Conservation (phyloP, 2,888 invertebrate genomes). For the Sphaerophoria rueppellii region DNA sequence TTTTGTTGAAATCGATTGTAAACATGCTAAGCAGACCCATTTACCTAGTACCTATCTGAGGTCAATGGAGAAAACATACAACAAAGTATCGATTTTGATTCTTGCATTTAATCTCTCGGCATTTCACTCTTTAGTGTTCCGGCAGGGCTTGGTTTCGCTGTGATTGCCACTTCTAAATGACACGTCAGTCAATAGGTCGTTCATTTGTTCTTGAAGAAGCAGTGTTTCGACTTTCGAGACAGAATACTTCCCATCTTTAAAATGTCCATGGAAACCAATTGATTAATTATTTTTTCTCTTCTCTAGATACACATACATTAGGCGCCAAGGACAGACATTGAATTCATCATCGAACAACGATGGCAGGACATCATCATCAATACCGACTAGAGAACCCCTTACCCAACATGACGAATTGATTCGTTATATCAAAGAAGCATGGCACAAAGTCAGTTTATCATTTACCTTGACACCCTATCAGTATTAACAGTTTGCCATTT, state of each 20-base stretch:
- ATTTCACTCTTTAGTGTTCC: background rate
- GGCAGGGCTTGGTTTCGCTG: too few species aligned
- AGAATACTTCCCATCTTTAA: too few species aligned
- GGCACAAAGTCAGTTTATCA: conserved; percentile 85
- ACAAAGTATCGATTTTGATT: conserved; percentile 18
- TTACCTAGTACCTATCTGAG: background rate
- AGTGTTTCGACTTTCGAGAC: too few species aligned
- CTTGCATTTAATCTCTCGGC: background rate
- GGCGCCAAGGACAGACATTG: conserved; percentile 79
- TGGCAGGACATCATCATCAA: conserved; percentile 74
- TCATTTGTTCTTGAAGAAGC: too few species aligned
- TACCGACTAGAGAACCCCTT: conserved; percentile 77
- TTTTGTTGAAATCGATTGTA: conserved; percentile 9
- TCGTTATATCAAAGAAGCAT: conserved; percentile 90
- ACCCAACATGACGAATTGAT: conserved; percentile 89
- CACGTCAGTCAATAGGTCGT: too few species aligned
- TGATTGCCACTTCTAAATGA: too few species aligned
- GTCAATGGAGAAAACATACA: background rate
- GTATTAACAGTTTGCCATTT: background rate
- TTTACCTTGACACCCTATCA: background rate
- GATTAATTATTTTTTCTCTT: background rate
- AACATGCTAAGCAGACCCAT: background rate
- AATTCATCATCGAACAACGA: conserved; percentile 74
- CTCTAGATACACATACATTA: conserved; percentile 79
- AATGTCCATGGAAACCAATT: background rate